Evolutionary conservation across 2,888 invertebrate species (phyloP), one percentile per base, ranked within the genome.

Genomic region (Subacronicta megacephala): DNA sequence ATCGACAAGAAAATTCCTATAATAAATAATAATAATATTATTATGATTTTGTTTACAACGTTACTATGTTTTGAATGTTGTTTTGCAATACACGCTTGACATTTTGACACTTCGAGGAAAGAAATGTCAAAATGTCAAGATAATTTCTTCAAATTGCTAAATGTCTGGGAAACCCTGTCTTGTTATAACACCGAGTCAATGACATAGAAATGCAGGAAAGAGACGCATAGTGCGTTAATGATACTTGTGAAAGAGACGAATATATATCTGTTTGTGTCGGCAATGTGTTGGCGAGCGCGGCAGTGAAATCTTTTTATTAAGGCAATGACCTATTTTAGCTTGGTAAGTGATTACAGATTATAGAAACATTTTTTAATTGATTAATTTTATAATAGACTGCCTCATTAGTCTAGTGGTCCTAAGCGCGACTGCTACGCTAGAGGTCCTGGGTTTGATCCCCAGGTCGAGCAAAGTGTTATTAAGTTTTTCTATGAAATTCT

Each of bases 281-380:
- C 75, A n/a, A 79, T 80, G 72, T 78, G 75, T 75, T 52, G 38
- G 49, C 65, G 77, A 77, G 79, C 80, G 77, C 73, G 78, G 72
- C 77, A 89, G 89, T 89, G 90, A 90, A 89, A 90, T 87, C 84
- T 75, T 65, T 53, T 83, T 57, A 35, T 73, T 89, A 89, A 89
- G 89, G 84, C 72, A 81, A 80, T 62, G 78, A 62, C 59, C 50
- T 72, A 67, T 51, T 63, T 56, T 52, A 61, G 45, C 45, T 65
- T 42, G 41, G 18, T 42, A 16, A 46, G 18, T 60, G 40, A n/a
- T 35, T n/a, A 0, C 20, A 7, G 0, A n/a, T n/a, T n/a, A n/a
- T n/a, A n/a, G n/a, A n/a, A n/a, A n/a, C n/a, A n/a, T n/a, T n/a
- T n/a, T n/a, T n/a, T n/a, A n/a, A n/a, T n/a, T n/a, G n/a, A n/a